Evolutionary conservation across 2,888 invertebrate species (phyloP), one percentile per base, ranked within the genome.

Genomic region (Lycaena phlaeas): DNA sequence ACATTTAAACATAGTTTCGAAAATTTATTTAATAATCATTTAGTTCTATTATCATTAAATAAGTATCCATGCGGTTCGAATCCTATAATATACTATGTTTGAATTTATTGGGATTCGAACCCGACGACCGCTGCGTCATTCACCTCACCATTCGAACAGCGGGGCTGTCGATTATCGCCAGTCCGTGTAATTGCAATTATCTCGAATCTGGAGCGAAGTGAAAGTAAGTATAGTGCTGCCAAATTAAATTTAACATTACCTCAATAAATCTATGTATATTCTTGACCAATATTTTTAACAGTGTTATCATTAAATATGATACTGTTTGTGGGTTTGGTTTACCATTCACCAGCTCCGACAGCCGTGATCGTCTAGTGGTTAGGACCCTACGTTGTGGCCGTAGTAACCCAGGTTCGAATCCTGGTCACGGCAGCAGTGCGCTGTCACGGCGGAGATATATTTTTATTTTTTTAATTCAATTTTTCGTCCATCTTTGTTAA

Each of bases 321-420:
- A 7, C 22, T 11, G 34, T 11, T 9, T 18, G 11, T 7, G 11
- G 9, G 22, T 34, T 34, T 4, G n/a, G 4, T 3, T 2, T 1
- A 1, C 10, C 10, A 1, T 2, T 40, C 56, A 63, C 36, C 55
- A 59, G 72, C 72, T 69, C 64, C 69, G 60, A 45, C 61, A 86
- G 88, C 88, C 88, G 88, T 88, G 87, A 88, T 88, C 88, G 88
- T 89, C 87, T 88, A 88, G 89, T 89, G 88, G 88, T 89, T 88
- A 88, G 89, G 87, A 89, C 88, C 86, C 88, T 87, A 88, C 89
- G 89, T 89, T 89, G 89, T 89, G 88, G 88, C 89, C 40, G 89
- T 88, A 88, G 88, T 88, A 89, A 89, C 88, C 89, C 89, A 89
- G 89, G 89, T 89, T 89, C 89, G 89, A 89, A 88, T 89, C 89